Evolutionary conservation across 1,140 invertebrate genomes (phyloP), one percentile per base, ranked within the genome.

Genomic region (Daktulosphaira vitifoliae): DNA sequence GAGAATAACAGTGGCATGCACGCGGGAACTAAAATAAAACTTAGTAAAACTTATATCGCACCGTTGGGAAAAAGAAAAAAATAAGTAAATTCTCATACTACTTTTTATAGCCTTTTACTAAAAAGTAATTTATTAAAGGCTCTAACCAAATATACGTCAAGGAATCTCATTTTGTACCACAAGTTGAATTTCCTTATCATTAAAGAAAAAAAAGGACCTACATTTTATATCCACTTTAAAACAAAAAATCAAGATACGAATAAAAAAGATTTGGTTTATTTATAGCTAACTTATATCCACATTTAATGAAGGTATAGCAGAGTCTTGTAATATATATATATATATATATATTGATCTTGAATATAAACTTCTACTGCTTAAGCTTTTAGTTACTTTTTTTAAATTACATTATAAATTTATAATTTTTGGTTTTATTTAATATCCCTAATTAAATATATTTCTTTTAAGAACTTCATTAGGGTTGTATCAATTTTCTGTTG

Each of bases 131-230:
- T 62, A 48, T 62, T 62, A 48, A 48, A 46, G 6, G 25, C 42
- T 48, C 9, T 29, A 62, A 62, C 42, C 56, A 62, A 62, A 62
- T 59, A 33, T 48, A 62, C 42, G 25, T 59, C 39, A 62, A 48
- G 42, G 18, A 13, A 38, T 33, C 23, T 46, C 8, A 33, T 18
- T 48, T 62, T 33, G 2, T 33, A 0, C 25, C 23, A 22, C 7
- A 11, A n/a, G 20, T 16, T 13, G 29, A 62, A 25, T 46, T 46
- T 42, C 26, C 16, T 20, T 26, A 5, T 44, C 9, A 4, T 33
- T 4, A 15, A 33, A n/a, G n/a, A n/a, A n/a, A n/a, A n/a, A n/a
- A n/a, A n/a, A 42, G n/a, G 2, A 25, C 8, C 4, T 56, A 42
- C 9, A 42, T 25, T 42, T 56, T 44, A 11, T 25, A 42, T 56